Evolutionary conservation across 2,113 vertebrate species (phyloP).

Genomic region (Sciurus niger): DNA sequence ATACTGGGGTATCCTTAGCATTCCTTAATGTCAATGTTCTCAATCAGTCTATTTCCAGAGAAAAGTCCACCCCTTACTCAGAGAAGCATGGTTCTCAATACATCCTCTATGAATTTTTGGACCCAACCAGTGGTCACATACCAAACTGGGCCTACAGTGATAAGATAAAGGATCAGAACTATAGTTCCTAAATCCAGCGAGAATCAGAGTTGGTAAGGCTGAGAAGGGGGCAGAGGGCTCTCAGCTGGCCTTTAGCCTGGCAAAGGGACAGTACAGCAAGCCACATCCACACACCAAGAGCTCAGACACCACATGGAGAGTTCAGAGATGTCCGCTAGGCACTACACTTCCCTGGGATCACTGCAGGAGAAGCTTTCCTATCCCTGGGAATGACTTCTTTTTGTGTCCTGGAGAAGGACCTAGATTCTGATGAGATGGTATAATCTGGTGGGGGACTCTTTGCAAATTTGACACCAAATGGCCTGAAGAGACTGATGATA

Average conservation of each 20-base stretch:
- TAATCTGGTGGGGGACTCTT: neutral
- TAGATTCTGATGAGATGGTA: neutral
- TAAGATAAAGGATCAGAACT: neutral
- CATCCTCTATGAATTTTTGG: neutral
- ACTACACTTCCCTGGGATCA: neutral
- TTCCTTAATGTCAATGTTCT: neutral
- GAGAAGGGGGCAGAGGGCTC: neutral
- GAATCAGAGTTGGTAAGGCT: neutral
- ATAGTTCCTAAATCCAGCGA: neutral
- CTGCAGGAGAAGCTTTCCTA: neutral
- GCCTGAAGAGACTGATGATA: neutral
- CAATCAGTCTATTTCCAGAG: conserved; percentile 8
- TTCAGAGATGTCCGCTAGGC: neutral
- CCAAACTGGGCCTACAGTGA: neutral
- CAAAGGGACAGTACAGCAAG: neutral
- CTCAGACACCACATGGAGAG: neutral
- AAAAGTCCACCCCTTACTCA: neutral
- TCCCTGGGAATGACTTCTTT: conserved; percentile 1
- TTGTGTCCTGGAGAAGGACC: neutral
- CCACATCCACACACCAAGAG: neutral
- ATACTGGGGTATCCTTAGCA: neutral
- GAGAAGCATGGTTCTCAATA: neutral
- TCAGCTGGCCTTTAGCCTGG: neutral
- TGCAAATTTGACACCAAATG: neutral
- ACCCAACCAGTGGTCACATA: neutral